Conservation (phyloP, 2,113 vertebrate species). For the Microtus pennsylvanicus region DNA sequence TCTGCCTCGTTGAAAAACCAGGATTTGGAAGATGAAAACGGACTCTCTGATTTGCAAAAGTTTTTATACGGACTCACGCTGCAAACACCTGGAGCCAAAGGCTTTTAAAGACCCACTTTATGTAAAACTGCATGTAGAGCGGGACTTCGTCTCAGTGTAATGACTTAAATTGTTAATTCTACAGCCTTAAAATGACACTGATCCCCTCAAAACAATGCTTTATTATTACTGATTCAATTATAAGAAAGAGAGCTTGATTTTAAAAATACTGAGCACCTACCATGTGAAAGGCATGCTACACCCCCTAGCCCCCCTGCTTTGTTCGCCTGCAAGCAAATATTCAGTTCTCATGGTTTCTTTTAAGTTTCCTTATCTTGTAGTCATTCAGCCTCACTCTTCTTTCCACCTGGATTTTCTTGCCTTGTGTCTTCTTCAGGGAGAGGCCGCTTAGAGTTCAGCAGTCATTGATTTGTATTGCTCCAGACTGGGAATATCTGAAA, state of each 20-base stretch:
- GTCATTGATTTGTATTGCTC: slow-evolving; percentile 25
- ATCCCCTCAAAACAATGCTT: not conserved
- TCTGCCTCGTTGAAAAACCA: slow-evolving; percentile 19
- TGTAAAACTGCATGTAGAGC: not conserved
- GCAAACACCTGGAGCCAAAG: not conserved
- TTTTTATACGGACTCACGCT: not conserved
- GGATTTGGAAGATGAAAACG: not conserved
- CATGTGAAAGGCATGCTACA: not conserved
- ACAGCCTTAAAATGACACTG: not conserved
- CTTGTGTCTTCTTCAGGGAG: not conserved
- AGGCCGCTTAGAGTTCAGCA: not conserved
- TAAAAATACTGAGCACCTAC: not conserved
- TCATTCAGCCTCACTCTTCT: not conserved
- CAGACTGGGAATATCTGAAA: not conserved
- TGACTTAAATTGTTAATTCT: not conserved
- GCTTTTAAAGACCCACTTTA: not conserved
- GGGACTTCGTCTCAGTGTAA: not conserved
- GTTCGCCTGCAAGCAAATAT: slow-evolving; percentile 56
- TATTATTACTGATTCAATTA: not conserved
- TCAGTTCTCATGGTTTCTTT: slow-evolving; percentile 7
- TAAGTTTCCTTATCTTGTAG: not conserved
- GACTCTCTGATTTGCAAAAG: slow-evolving; percentile 15
- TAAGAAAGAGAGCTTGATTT: not conserved
- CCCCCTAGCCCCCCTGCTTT: not conserved
- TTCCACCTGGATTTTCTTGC: not conserved